Conservation (phyloP, 2,888 invertebrate genomes). For the Clitarchus hookeri region DNA sequence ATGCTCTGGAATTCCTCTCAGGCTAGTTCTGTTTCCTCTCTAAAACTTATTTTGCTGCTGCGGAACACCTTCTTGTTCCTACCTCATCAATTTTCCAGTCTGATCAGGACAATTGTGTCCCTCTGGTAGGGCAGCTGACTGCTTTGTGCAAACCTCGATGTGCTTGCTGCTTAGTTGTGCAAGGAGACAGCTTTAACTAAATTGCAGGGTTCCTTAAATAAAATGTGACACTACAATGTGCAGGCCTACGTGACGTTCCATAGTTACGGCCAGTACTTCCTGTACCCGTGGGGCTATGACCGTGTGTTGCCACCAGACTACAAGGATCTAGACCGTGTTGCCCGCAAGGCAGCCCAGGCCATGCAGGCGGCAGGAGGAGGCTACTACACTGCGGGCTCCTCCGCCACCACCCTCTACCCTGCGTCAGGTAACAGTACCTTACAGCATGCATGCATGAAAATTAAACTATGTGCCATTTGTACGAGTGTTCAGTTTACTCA, state of each 20-base stretch:
- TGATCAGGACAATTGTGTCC: too few relatives aligned
- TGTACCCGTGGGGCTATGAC: slow-evolving; percentile 54
- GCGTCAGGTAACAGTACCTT: slow-evolving; percentile 48
- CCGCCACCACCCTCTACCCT: slow-evolving; percentile 77
- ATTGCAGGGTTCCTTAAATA: too few relatives aligned
- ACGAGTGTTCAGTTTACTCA: too few relatives aligned
- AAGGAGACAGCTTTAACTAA: background rate
- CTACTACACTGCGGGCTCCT: slow-evolving; percentile 68
- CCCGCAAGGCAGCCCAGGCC: slow-evolving; percentile 49
- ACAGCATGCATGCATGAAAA: too few relatives aligned
- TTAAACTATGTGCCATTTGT: too few relatives aligned
- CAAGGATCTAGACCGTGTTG: slow-evolving; percentile 49
- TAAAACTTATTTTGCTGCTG: too few relatives aligned
- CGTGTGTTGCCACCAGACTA: slow-evolving; percentile 47
- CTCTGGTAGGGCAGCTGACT: too few relatives aligned
- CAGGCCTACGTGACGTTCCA: slow-evolving; percentile 41
- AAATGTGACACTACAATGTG: background rate
- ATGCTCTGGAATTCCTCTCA: too few relatives aligned
- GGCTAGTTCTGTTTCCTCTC: too few relatives aligned
- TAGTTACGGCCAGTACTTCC: slow-evolving; percentile 49
- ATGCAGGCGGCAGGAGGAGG: slow-evolving; percentile 47
- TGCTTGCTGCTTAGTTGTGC: background rate
- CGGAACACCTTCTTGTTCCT: too few relatives aligned
- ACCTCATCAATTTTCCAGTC: too few relatives aligned
- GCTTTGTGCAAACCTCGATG: too few relatives aligned